Evolutionary conservation across 2,797 vertebrate species (phyloP), one percentile per base, ranked within the genome.

Genomic region (Anniella stebbinsi): DNA sequence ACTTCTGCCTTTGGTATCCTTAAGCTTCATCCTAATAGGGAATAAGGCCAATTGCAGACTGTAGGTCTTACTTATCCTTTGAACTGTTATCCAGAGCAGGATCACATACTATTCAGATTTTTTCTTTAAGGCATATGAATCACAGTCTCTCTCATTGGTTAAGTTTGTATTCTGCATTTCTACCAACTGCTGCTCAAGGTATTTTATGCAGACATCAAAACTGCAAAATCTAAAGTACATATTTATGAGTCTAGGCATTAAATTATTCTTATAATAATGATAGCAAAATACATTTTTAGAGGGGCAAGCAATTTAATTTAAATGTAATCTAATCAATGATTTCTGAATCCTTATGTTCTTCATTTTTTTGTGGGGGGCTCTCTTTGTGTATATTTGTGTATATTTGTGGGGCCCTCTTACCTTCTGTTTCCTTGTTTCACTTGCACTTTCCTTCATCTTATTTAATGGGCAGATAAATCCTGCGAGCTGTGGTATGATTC

Each of bases 1-100:
- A 78, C 8, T 0, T 90, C 76, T 92, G 89, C 90, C 88, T 95
- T 94, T 87, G 93, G 1, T 57, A 93, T 95, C 92, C 90, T 96
- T 91, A 94, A 51, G 77, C 45, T 78, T 28, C 45, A 51, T 30
- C 45, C 77, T 80, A 17, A 30, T 54, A 80, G 48, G 36, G 70
- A 36, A 73, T n/a, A 36, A 72, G 70, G 33, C 33, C n/a, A 36
- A 28, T 25, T 25, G 23, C 60, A 23, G 60, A 63, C 60, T 18
- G 21, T 63, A 72, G 36, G n/a, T 18, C 67, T 33, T 70, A 73
- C 25, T 6, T 73, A 73, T 38, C 18, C n/a, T 73, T 17, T 73
- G 33, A 18, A 36, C 18, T 70, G 3, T 70, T 70, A 70, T 72
- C 60, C 60, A 63, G 18, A 72, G 70, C 33, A 72, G 70, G 15